A percentile compares a stretch with the other conserved stretches of the same genome.
These are phyloP conservation scores for Mylabris sibirica DNA, from an alignment of 2,888 invertebrate species.

Conservation along the genomic window DNA sequence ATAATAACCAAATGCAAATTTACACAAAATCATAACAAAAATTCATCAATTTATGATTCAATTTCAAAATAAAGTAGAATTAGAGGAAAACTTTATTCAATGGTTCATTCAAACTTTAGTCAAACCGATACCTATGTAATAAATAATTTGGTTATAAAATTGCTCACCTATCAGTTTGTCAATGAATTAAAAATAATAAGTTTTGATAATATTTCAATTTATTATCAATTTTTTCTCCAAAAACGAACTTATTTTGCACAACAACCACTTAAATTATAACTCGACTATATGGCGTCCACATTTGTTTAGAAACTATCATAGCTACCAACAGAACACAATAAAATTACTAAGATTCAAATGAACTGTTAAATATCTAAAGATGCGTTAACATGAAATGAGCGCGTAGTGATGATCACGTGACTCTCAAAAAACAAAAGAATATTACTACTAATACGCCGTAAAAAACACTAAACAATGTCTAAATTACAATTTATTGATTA, in stretches of 20 bases:
- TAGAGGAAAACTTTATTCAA: neutral
- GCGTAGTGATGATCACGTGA: neutral
- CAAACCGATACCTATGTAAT: neutral
- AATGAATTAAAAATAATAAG: neutral
- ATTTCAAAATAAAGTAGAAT: neutral
- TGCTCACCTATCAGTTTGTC: neutral
- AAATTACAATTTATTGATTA: too few species aligned
- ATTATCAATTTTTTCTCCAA: neutral
- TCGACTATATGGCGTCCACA: constrained; percentile 25
- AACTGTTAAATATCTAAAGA: neutral
- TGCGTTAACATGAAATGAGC: neutral
- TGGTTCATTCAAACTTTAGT: neutral
- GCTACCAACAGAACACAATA: neutral
- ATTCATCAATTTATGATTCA: too few species aligned
- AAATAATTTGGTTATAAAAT: neutral
- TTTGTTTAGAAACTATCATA: constrained; percentile 20
- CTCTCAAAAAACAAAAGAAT: too few species aligned
- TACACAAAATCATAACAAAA: too few species aligned
- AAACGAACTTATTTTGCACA: neutral
- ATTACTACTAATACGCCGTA: too few species aligned
- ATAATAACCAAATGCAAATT: too few species aligned
- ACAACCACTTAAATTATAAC: constrained; percentile 11
- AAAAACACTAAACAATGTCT: too few species aligned
- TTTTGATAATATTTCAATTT: too few species aligned
- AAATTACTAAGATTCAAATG: neutral